Base-by-base conservation (phyloP, 2,888 invertebrate species). In the Phyto melanocephala region DNA sequence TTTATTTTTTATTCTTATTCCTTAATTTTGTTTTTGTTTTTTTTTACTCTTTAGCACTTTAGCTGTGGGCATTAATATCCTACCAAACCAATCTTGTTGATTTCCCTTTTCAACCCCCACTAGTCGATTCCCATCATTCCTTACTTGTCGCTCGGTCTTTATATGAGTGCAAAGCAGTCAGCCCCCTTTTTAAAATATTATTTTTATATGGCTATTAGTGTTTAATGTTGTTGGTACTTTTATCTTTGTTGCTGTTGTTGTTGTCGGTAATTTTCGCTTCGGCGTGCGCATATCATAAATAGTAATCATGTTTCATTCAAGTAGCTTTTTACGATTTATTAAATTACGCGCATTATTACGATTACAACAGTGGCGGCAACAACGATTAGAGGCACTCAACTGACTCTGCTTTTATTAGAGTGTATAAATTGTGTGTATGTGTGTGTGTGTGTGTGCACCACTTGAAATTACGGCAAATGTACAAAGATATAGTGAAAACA, bases 271-370 rank as follows among this genome's bases (percentile, higher is more conserved):
- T 82, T 82, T 79, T 79, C 82, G 82, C 75, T 82, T 82, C 82
- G 75, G 80, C 80, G 83, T 80, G 80, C 81, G 81, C 80, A 84
- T 84, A 85, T 85, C 85, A 85, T 85, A 85, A 85, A 85, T 85
- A 81, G 85, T 85, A 85, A 85, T 85, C 85, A 85, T 84, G 84
- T 85, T 85, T 85, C 85, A 85, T 85, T 85, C 85, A 86, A 86
- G 86, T 85, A 85, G 86, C 86, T 84, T 86, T 82, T 82, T 85
- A 85, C 86, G 86, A 86, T 86, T 86, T 86, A 86, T 86, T 85
- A 84, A 86, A 85, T 85, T 86, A 86, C 84, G 84, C 85, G 85
- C 84, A 85, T 84, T 85, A 84, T 85, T 84, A 84, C 85, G 80
- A 85, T 84, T 85, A 84, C 85, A 85, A 85, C 84, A 85, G 81